Evolutionary conservation across 1,140 invertebrate species (phyloP).

Genomic region (Latrodectus geometricus): DNA sequence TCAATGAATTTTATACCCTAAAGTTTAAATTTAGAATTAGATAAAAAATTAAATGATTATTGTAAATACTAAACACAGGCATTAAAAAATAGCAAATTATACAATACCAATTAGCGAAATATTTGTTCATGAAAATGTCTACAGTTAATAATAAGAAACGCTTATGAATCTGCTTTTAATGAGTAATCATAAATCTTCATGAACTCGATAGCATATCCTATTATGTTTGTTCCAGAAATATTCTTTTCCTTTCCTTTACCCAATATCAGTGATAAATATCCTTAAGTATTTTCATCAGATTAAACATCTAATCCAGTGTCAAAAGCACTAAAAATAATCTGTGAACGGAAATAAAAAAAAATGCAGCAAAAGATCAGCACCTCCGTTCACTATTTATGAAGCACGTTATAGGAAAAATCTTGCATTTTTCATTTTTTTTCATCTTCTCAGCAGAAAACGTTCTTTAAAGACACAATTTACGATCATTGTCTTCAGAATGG

Average conservation of each 20-base stretch:
- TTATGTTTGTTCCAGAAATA: neutral
- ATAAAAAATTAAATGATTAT: too few relatives aligned
- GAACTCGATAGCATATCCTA: neutral
- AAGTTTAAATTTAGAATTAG: too few relatives aligned
- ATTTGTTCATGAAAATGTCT: too few relatives aligned
- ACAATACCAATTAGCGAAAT: too few relatives aligned
- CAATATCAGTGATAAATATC: slow-evolving; percentile 2
- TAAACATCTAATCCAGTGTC: neutral
- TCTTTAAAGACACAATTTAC: slow-evolving; percentile 57
- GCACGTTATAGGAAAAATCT: slow-evolving; percentile 19
- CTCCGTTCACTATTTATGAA: neutral
- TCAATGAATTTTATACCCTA: too few relatives aligned
- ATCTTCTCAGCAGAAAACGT: neutral
- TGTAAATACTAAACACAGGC: too few relatives aligned
- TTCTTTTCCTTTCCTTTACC: neutral
- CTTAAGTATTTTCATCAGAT: slow-evolving; percentile 1
- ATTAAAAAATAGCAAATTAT: too few relatives aligned
- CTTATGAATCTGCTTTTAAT: neutral
- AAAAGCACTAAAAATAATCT: neutral
- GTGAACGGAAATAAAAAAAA: neutral
- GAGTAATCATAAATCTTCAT: neutral
- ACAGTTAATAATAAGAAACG: too few relatives aligned
- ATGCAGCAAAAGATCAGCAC: neutral
- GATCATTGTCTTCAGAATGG: slow-evolving; percentile 44
- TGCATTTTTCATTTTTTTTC: neutral